Evolutionary conservation across 2,113 vertebrate genomes (phyloP).

Genomic region (Pterocles orientalis): DNA sequence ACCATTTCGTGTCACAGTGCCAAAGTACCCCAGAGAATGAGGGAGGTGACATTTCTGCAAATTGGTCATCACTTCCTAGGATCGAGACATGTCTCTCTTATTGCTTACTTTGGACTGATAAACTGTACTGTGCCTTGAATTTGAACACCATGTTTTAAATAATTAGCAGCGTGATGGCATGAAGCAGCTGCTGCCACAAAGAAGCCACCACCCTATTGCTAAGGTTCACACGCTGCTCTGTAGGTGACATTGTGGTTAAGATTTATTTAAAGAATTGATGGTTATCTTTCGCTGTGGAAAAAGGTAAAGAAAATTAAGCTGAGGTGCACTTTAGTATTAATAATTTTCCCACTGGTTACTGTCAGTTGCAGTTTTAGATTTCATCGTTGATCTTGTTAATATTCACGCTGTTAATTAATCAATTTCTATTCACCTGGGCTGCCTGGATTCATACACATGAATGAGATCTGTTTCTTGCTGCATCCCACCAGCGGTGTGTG

Average conservation of each 20-base stretch:
- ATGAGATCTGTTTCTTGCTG: neutral
- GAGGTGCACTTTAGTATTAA: neutral
- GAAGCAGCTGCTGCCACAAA: conserved; percentile 1
- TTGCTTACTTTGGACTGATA: neutral
- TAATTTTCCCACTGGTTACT: conserved; percentile 32
- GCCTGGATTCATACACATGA: neutral
- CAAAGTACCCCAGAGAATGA: neutral
- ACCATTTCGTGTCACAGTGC: neutral
- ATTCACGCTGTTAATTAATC: conserved; percentile 1
- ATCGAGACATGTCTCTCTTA: neutral
- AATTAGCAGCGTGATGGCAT: neutral
- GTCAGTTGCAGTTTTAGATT: conserved; percentile 41
- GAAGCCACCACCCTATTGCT: neutral
- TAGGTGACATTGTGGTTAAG: neutral
- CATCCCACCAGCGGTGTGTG: neutral
- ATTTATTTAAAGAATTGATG: conserved; percentile 33
- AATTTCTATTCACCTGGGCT: neutral
- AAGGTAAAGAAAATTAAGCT: neutral
- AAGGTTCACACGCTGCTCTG: neutral
- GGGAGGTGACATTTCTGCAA: neutral
- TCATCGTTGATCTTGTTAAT: neutral
- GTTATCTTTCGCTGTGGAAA: conserved; percentile 12
- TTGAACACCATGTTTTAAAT: neutral
- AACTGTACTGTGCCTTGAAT: neutral
- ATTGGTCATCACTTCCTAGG: neutral